A percentile compares a stretch with the other conserved stretches of the same genome.
Conservation (phyloP, 1,140 invertebrate species). For the Spodoptera frugiperda region DNA sequence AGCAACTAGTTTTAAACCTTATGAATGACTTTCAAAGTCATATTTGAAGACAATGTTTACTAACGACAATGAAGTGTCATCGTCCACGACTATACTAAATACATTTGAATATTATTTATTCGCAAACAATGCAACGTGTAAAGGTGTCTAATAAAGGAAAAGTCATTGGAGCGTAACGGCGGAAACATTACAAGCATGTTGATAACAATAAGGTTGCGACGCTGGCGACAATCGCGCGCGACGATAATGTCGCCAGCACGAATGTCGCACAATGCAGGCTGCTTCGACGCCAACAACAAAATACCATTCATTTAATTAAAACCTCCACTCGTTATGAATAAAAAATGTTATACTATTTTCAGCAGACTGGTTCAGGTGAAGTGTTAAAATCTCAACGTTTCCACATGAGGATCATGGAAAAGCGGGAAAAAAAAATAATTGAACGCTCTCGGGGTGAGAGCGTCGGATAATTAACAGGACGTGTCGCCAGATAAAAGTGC, state of each 20-base stretch:
- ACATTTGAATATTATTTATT: slow-evolving; percentile 14
- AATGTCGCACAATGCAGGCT: slow-evolving; percentile 56
- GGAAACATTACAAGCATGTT: slow-evolving; percentile 52
- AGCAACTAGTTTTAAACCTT: background rate
- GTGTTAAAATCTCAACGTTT: slow-evolving; percentile 84
- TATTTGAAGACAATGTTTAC: background rate
- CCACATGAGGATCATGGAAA: slow-evolving; percentile 79
- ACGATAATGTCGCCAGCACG: slow-evolving; percentile 40
- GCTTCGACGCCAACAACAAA: slow-evolving; percentile 62
- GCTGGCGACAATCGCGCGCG: slow-evolving; percentile 53
- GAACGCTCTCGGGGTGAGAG: slow-evolving; percentile 79
- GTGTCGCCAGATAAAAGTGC: slow-evolving; percentile 82
- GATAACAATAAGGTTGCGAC: slow-evolving; percentile 59
- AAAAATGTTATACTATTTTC: slow-evolving; percentile 78
- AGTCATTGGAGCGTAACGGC: slow-evolving; percentile 45
- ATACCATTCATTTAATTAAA: slow-evolving; percentile 83
- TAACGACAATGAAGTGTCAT: slow-evolving; percentile 3
- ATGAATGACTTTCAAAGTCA: background rate
- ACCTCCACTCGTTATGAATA: slow-evolving; percentile 68
- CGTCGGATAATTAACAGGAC: slow-evolving; percentile 83
- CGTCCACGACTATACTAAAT: background rate
- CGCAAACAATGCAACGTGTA: slow-evolving; percentile 44
- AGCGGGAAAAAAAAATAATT: slow-evolving; percentile 82
- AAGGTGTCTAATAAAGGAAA: slow-evolving; percentile 53
- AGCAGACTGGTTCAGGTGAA: slow-evolving; percentile 79